phyloP scores from a whole-genome alignment of 2,888 invertebrate species.

The Chymomyza amoena region DNA sequence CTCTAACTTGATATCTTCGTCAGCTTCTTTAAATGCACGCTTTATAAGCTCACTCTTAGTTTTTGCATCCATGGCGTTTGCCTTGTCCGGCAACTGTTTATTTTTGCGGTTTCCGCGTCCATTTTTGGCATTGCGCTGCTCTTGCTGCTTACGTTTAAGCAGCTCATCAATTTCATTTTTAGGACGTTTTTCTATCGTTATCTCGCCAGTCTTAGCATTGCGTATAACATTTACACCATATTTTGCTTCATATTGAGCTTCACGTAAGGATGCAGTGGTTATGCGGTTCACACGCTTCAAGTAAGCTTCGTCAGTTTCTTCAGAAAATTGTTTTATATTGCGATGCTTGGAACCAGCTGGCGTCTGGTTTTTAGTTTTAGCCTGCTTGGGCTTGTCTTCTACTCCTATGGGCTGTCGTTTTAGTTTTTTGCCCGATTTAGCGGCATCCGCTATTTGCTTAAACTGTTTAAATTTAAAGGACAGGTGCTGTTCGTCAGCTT shows the following conservation, averaged over 20 bases:
- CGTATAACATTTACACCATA: slow-evolving; percentile 82
- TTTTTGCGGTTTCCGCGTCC: slow-evolving; percentile 73
- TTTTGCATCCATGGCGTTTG: slow-evolving; percentile 61
- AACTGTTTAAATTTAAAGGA: slow-evolving; percentile 85
- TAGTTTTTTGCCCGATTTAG: slow-evolving; percentile 74
- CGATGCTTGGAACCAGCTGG: slow-evolving; percentile 78
- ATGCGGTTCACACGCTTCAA: slow-evolving; percentile 84
- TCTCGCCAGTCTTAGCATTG: slow-evolving; percentile 80
- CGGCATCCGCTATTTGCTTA: slow-evolving; percentile 81
- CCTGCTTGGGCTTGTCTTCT: slow-evolving; percentile 73
- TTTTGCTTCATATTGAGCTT: slow-evolving; percentile 83
- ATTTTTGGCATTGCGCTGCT: slow-evolving; percentile 71
- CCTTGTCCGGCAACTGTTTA: background rate
- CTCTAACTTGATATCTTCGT: slow-evolving; percentile 52
- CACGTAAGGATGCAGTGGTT: slow-evolving; percentile 82
- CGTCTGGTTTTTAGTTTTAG: slow-evolving; percentile 39
- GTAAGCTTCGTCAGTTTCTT: slow-evolving; percentile 84
- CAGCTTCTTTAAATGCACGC: slow-evolving; percentile 72
- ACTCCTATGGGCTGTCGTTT: slow-evolving; percentile 64
- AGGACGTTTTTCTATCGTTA: slow-evolving; percentile 79
- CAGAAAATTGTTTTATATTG: slow-evolving; percentile 81
- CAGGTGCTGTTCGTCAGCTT: slow-evolving; percentile 86
- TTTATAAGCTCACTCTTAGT: slow-evolving; percentile 73
- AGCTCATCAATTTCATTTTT: slow-evolving; percentile 81
- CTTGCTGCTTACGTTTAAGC: slow-evolving; percentile 77